Base-by-base conservation (phyloP, 1,140 invertebrate genomes). In the Drosophila pectinifera region DNA sequence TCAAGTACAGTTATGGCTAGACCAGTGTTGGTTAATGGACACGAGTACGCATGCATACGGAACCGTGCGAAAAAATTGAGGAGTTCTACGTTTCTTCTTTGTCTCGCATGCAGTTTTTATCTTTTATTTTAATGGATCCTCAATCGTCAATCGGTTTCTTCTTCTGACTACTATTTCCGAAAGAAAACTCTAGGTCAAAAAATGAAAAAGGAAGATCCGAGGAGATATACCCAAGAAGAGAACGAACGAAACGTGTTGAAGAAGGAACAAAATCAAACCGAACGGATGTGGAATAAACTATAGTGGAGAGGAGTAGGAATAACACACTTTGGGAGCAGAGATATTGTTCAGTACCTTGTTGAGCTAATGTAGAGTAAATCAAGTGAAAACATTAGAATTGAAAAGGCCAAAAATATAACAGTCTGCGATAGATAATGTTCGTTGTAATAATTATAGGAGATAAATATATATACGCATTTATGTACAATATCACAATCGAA, bases 331-430 rank as follows among this genome's bases (percentile, higher is more conserved):
- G 74, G 68, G 61, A 76, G 61, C 43, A 75, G 59, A 70, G 65
- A 82, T 78, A 55, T 68, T 74, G 76, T 74, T 88, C 85, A 80
- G 73, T 89, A 89, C 84, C 84, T 89, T 89, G 84, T 92, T 85
- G 84, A 91, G 80, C 76, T 91, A 88, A 92, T 92, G 92, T 92
- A 92, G 91, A 92, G 91, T 91, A 92, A 92, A 91, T 92, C 90
- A 92, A 92, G 84, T 90, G 91, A 92, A 92, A 92, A 92, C 90
- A 92, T 91, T 91, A 92, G 86, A 92, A 92, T 86, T 89, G 91
- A 92, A 92, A 92, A 92, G 78, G 88, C 89, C 91, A 91, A 92
- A 92, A 93, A 92, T 91, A 92, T 92, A 89, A 92, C 64, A 79
- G 80, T 92, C 91, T 84, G 90, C 89, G 76, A 84, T 80, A 89